Evolutionary conservation across 2,888 invertebrate species (phyloP).

Genomic region (Heliconius aoede): DNA sequence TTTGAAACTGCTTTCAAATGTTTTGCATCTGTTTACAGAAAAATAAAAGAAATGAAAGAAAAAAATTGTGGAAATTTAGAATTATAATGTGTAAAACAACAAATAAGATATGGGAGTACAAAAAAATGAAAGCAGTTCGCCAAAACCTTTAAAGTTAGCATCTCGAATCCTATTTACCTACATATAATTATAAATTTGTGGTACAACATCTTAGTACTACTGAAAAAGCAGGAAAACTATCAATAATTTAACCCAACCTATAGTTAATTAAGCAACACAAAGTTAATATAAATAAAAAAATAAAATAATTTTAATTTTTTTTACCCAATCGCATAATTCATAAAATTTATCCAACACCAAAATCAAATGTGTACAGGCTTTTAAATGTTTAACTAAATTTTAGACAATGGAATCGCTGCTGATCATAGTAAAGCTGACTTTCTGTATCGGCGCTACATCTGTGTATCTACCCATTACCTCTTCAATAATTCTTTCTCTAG

Average conservation of each 20-base stretch:
- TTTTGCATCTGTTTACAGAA: conserved; percentile 66
- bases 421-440: conserved; percentile 65
- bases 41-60: too few relatives aligned
- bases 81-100: background rate
- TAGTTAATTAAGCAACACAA: background rate
- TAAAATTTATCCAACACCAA: background rate
- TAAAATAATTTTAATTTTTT: background rate
- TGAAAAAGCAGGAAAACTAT: background rate
- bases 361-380: background rate
- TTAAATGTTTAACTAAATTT: background rate
- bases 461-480: conserved; percentile 69
- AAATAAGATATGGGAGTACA: conserved; percentile 68
- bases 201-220: background rate
- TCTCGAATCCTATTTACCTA: background rate
- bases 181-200: background rate
- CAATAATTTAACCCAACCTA: background rate
- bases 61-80: conserved; percentile 50
- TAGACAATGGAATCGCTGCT: conserved; percentile 50
- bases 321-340: background rate
- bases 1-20: conserved; percentile 54
- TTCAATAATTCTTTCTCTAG: conserved; percentile 64
- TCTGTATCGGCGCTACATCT: conserved; percentile 61
- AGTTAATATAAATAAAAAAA: conserved; percentile 18
- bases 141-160: background rate
- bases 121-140: conserved; percentile 57